phyloP scores from a whole-genome alignment of 2,888 invertebrate species.

The Zygothrica quintamaculata region DNA sequence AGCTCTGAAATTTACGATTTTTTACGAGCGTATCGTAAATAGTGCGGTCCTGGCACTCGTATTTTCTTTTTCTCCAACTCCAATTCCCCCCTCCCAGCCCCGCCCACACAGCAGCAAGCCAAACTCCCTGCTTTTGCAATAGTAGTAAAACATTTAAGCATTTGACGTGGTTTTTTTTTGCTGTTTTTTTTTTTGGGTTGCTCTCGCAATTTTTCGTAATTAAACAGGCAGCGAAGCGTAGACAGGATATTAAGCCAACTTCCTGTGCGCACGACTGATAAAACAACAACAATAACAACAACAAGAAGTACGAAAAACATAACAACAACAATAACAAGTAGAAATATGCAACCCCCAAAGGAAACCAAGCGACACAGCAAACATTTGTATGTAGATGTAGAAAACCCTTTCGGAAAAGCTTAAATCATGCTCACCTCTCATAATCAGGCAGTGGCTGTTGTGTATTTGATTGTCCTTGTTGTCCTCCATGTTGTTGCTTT shows the following conservation, averaged over 20 bases:
- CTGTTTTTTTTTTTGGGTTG: no score
- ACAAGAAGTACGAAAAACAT: no score
- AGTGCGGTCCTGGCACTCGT: slow-evolving; percentile 42
- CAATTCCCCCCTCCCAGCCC: background rate
- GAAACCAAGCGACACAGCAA: slow-evolving; percentile 8
- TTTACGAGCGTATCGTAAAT: slow-evolving; percentile 69
- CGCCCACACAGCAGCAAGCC: background rate
- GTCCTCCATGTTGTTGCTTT: slow-evolving; percentile 26
- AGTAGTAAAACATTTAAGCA: slow-evolving; percentile 57
- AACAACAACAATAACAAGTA: no score
- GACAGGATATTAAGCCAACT: slow-evolving; percentile 78
- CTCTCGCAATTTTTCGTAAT: slow-evolving; percentile 72
- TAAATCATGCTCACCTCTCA: slow-evolving; percentile 83
- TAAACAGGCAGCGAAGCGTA: slow-evolving; percentile 75
- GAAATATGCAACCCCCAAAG: background rate
- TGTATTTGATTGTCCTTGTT: slow-evolving; percentile 63
- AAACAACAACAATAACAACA: slow-evolving; percentile 41
- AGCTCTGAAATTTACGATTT: slow-evolving; percentile 50
- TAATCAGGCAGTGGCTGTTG: slow-evolving; percentile 84
- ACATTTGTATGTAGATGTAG: background rate
- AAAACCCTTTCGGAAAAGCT: slow-evolving; percentile 38
- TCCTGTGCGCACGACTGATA: slow-evolving; percentile 63
- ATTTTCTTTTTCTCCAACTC: slow-evolving; percentile 23
- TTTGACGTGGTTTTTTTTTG: slow-evolving; percentile 49
- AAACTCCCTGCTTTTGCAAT: background rate